These are phyloP conservation scores for Hypomecis atomaria DNA, from an alignment of 2,888 invertebrate genomes.

Conservation along the genomic window DNA sequence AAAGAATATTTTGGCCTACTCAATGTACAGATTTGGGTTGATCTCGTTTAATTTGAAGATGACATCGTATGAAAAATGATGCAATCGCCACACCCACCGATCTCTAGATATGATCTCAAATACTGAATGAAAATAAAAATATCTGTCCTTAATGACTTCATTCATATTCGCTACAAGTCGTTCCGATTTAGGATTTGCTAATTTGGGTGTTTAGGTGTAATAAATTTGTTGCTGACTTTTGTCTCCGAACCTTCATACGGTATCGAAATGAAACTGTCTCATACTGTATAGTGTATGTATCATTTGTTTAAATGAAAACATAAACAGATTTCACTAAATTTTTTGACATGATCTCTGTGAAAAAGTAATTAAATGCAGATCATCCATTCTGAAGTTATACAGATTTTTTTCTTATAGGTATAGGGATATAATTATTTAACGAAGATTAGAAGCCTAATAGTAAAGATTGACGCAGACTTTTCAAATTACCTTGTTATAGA, in stretches of 20 bases:
- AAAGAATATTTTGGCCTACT: slow-evolving; percentile 37
- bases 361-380: no score
- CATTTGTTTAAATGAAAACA: neutral
- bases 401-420: no score
- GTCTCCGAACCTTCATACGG: neutral
- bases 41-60: slow-evolving; percentile 39
- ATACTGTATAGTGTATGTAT: neutral
- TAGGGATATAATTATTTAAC: no score
- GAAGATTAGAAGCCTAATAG: no score
- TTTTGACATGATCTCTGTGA: no score
- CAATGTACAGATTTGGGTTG: slow-evolving; percentile 37
- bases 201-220: slow-evolving; percentile 1
- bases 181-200: slow-evolving; percentile 8
- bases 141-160: slow-evolving; percentile 26
- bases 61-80: slow-evolving; percentile 37
- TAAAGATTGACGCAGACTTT: no score
- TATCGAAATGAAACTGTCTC: neutral
- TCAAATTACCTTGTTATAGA: neutral
- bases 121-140: slow-evolving; percentile 37
- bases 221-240: neutral
- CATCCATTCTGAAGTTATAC: no score
- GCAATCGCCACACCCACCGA: slow-evolving; percentile 43
- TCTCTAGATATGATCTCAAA: slow-evolving; percentile 36
- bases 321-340: no score
- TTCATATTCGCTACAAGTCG: slow-evolving; percentile 18